A percentile compares a stretch with the other conserved stretches of the same genome.
Conservation (phyloP, 35 echinoderm and acorn worm genomes). For the Amphiura filiformis region DNA sequence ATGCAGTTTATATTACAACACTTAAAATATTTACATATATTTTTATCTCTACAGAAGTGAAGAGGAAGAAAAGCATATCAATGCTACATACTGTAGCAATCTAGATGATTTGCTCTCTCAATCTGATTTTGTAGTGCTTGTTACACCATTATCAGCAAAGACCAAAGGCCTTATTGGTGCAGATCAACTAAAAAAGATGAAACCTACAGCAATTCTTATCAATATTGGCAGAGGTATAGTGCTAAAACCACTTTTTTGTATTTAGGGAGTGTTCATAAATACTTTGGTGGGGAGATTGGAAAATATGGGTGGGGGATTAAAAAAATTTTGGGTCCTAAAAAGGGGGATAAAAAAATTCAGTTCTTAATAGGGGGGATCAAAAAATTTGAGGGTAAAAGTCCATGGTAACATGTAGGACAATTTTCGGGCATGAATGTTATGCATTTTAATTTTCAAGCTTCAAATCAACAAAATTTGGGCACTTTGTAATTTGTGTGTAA, state of each 20-base stretch:
- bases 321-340: no score
- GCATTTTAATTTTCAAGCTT: no score
- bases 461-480: no score
- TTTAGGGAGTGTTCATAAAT: no score
- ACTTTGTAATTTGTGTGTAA: no score
- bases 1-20: no score
- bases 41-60: neutral
- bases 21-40: no score
- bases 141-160: conserved; percentile 29
- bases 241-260: no score
- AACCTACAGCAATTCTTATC: conserved; percentile 52
- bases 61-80: conserved; percentile 26
- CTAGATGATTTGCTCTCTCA: conserved; percentile 56
- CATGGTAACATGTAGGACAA: neutral
- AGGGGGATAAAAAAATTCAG: neutral
- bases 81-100: conserved; percentile 39
- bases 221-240: conserved; percentile 67
- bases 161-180: conserved; percentile 35
- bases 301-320: no score
- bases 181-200: conserved; percentile 62
- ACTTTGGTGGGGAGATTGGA: no score
- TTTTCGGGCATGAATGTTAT: neutral
- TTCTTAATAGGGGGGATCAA: neutral
- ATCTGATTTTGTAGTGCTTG: conserved; percentile 50
- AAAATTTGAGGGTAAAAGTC: neutral